Base-by-base conservation (phyloP, 2,888 invertebrate genomes). In the Sphinx pinastri region DNA sequence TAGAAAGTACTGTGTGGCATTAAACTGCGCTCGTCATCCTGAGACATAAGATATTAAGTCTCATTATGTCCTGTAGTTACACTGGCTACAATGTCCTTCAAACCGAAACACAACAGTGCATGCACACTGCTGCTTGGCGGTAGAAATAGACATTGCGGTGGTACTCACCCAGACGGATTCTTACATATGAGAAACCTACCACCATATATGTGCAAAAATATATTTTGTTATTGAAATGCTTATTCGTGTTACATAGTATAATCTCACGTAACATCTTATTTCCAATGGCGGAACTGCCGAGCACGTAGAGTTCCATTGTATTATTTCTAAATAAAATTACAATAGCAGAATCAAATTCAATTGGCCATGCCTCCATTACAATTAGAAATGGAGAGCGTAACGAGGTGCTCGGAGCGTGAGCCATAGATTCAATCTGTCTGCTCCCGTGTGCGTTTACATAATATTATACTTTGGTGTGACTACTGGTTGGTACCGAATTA, bases 341-440 rank as follows among this genome's bases (percentile, higher is more conserved):
- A 25, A 59, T 67, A 52, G 51, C 63, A 58, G 52, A 52, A 52
- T 16, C 11, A 51, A 45, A 67, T 58, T 52, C 49, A 70, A 70
- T 67, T 70, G 70, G 59, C 16, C 67, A 70, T 67, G 60, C 31
- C 38, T 58, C 69, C 67, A 57, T 66, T 45, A 57, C 60, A 67
- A 67, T 71, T 71, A 71, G 69, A 69, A 71, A 69, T 67, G 67
- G 69, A 71, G 71, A 71, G 69, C 71, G 69, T 71, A 67, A 71
- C 71, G 69, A 71, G 67, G 38, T 58, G 51, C 59, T 38, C 52
- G 16, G 19, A 63, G 14, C 38, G 63, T 19, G 13, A 19, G 63
- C 60, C 12, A 63, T 63, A 63, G 12, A 47, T 12, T 16, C 47
- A 11, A 47, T 38, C 38, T 38, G 38, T 38, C 60, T 60, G 45